Conservation (phyloP, 2,888 invertebrate species). For the Cerceris ruficornis region DNA sequence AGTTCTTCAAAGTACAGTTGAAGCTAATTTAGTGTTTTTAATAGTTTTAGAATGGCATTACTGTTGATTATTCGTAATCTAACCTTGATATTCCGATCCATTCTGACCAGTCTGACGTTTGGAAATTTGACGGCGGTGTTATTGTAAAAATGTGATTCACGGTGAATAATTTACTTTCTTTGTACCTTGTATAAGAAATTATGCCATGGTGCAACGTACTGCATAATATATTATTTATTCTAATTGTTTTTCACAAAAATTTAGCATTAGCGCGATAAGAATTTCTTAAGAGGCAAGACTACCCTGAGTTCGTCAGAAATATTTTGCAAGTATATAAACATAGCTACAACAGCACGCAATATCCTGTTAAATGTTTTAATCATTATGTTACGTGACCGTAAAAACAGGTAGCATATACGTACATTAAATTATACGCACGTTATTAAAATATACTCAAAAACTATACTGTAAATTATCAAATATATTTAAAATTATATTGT, state of each 20-base stretch:
- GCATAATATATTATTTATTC: constrained; percentile 30
- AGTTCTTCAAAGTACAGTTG: too few relatives aligned
- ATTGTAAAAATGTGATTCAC: constrained; percentile 49
- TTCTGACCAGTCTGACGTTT: constrained; percentile 44
- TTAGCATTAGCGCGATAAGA: constrained; percentile 51
- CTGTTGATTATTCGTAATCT: constrained; percentile 39
- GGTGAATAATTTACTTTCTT: constrained; percentile 36
- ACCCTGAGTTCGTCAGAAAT: constrained; percentile 20
- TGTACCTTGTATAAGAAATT: constrained; percentile 14
- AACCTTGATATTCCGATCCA: constrained; percentile 53
- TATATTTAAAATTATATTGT: background rate
- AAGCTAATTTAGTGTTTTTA: too few relatives aligned
- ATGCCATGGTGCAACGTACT: constrained; percentile 36
- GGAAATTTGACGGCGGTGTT: constrained; percentile 47
- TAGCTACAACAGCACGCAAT: constrained; percentile 25
- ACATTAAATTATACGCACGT: background rate
- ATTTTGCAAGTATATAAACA: constrained; percentile 45
- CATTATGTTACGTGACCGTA: constrained; percentile 4
- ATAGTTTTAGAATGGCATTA: constrained; percentile 3
- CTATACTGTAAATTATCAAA: background rate
- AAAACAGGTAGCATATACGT: constrained; percentile 13
- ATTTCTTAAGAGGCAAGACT: constrained; percentile 30
- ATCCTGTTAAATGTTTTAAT: constrained; percentile 29
- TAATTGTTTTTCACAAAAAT: constrained; percentile 39
- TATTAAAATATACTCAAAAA: background rate